Evolutionary conservation across 2,113 vertebrate genomes (phyloP), one percentile per base, ranked within the genome.

Genomic region (Camarhynchus parvulus): DNA sequence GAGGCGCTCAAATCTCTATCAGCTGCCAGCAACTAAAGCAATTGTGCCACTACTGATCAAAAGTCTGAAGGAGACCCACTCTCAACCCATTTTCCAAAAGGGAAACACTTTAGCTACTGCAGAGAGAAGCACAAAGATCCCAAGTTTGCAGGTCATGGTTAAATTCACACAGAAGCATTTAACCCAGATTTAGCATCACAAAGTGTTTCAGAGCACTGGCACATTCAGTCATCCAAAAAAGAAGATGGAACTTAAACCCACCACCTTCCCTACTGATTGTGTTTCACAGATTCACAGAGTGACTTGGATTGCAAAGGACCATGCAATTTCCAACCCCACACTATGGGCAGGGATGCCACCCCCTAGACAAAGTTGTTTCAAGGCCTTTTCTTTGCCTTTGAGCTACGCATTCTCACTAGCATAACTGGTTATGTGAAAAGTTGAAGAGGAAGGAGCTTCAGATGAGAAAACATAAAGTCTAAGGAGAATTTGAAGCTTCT

Each of bases 251-350:
- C 3, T 15, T 55, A 64, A 85, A 58, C 13, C 5, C 15, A 73
- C 1, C 2, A 15, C 23, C 6, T 27, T 75, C 7, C 35, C 35
- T 18, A 22, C 0, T 2, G 35, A 83, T 49, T 64, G 53, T 42
- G 37, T 33, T 73, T 89, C 35, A 50, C 4, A 37, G 35, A 58
- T 22, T 49, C 15, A 72, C 18, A 73, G 12, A 59, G 39, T 28
- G 52, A 25, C 35, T 33, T 44, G 22, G 27, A 58, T 11, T 59
- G 37, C 37, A 44, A 50, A 37, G 19, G 8, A 44, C 33, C 18
- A 20, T 11, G 27, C 28, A 50, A 49, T 39, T 52, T 42, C 52
- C 5, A 74, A 13, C 13, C 22, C 5, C 18, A 44, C 15, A 58
- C 0, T 5, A 35, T 5, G 2, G 31, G 35, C 49, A 72, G 13